Percentiles rank a stretch among this genome's conserved stretches.
phyloP scores from a whole-genome alignment of 2,113 vertebrate species.

The Fulmarus glacialis region DNA sequence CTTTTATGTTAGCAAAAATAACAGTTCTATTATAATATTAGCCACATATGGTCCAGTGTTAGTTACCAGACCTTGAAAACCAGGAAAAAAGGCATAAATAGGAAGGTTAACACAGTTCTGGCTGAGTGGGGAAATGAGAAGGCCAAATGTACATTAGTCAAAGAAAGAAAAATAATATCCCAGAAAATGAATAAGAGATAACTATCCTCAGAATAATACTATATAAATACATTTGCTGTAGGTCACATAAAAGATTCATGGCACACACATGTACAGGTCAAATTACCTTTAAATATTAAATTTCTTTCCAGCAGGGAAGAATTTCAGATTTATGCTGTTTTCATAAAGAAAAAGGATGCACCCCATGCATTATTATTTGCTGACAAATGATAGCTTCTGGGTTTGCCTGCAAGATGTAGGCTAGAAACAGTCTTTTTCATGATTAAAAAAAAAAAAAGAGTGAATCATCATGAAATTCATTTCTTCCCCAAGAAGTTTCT shows the following conservation, averaged over 20 bases:
- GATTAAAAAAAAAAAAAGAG: not conserved
- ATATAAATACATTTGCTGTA: slow-evolving; percentile 85
- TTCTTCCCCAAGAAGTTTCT: not conserved
- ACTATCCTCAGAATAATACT: slow-evolving; percentile 78
- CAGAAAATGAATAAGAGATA: slow-evolving; percentile 78
- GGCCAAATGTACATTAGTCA: slow-evolving; percentile 69
- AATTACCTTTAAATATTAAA: slow-evolving; percentile 89
- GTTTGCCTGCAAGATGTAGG: not conserved
- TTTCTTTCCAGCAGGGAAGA: slow-evolving; percentile 69
- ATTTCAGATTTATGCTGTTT: slow-evolving; percentile 72
- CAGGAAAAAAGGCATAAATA: slow-evolving; percentile 63
- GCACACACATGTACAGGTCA: slow-evolving; percentile 78
- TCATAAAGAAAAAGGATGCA: slow-evolving; percentile 65
- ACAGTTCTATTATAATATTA: slow-evolving; percentile 29
- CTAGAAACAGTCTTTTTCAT: not conserved
- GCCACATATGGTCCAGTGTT: slow-evolving; percentile 67
- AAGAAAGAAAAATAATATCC: slow-evolving; percentile 77
- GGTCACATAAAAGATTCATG: slow-evolving; percentile 84
- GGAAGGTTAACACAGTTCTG: slow-evolving; percentile 74
- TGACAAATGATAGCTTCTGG: slow-evolving; percentile 44
- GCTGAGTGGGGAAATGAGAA: slow-evolving; percentile 81
- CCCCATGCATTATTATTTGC: slow-evolving; percentile 54
- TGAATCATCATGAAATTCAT: not conserved
- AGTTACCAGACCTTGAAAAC: slow-evolving; percentile 79
- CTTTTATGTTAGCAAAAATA: not conserved